Base-by-base conservation (phyloP, 1,140 invertebrate species). In the Aphaenogaster floridana region DNA sequence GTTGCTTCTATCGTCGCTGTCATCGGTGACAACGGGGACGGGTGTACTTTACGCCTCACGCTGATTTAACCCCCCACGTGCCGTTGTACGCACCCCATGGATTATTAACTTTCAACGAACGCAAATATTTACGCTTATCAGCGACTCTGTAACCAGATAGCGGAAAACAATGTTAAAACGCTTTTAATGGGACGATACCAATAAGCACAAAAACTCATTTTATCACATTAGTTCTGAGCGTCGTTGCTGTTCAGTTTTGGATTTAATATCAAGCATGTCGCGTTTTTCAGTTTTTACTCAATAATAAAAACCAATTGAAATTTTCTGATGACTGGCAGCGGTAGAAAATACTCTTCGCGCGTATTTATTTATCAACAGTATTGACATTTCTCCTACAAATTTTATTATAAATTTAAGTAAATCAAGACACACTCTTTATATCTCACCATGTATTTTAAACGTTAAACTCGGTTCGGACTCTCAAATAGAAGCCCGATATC, bases 81-180 rank as follows among this genome's bases (percentile, higher is more conserved):
- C 54, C 69, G 42, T 48, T 9, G 54, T 61, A 83, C 42, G 68
- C 28, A 74, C 28, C 39, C n/a, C 17, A 21, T 59, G 69, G 80
- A 61, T 84, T 84, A 84, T 84, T 84, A 84, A 84, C 80, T 84
- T 84, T 84, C 54, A 48, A 13, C 80, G n/a, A 48, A 17, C 54
- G 34, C 80, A 84, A 84, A 84, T 84, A 84, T 84, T 84, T 84
- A 42, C 69, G 64, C 42, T 74, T 84, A 84, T 84, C 54, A 61
- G 7, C 52, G 52, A 48, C 39, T 72, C 57, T 28, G 21, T 74
- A 36, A 21, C 21, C 36, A 50, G 48, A 80, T 80, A 68, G 8
- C 28, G 21, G 7, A 6, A 28, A 61, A 84, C 54, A 74, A 61
- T 61, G 69, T 71, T 61, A 74, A 74, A 15, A 61, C 66, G 64